A percentile compares a stretch with the other conserved stretches of the same genome.
phyloP scores from a whole-genome alignment of 2,888 invertebrate genomes.

The Furcula furcula region DNA sequence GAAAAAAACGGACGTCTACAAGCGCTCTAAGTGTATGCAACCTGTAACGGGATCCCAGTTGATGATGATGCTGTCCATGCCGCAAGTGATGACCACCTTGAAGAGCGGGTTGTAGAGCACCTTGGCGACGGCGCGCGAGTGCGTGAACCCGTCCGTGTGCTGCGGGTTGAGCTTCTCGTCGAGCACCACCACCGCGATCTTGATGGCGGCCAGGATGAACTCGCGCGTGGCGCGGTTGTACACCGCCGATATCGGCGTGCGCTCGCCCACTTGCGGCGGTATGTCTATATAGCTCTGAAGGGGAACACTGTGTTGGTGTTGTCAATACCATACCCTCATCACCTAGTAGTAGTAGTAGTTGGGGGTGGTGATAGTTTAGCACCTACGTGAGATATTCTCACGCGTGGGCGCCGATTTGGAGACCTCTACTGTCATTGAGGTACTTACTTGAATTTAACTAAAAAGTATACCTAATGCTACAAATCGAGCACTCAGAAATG shows the following conservation, averaged over 20 bases:
- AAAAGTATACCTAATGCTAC: too few species aligned
- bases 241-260: constrained; percentile 81
- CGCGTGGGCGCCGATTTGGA: too few species aligned
- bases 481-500: too few species aligned
- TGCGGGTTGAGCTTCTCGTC: constrained; percentile 85
- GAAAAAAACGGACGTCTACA: too few species aligned
- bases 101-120: constrained; percentile 89
- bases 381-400: too few species aligned
- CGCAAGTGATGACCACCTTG: constrained; percentile 88
- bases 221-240: constrained; percentile 86
- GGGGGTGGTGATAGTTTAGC: too few species aligned
- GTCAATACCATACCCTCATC: too few species aligned
- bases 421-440: too few species aligned
- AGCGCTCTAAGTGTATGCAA: too few species aligned
- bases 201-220: constrained; percentile 84
- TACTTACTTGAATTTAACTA: too few species aligned
- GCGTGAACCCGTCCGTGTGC: constrained; percentile 88
- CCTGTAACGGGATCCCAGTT: constrained; percentile 91
- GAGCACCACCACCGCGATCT: constrained; percentile 84
- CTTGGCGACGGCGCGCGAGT: constrained; percentile 85
- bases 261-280: constrained; percentile 82
- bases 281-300: constrained; percentile 84
- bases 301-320: too few species aligned
- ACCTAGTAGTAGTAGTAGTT: too few species aligned
- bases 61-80: constrained; percentile 90